Evolutionary conservation across 2,797 vertebrate genomes (phyloP).

Genomic region (Eulemur coronatus): DNA sequence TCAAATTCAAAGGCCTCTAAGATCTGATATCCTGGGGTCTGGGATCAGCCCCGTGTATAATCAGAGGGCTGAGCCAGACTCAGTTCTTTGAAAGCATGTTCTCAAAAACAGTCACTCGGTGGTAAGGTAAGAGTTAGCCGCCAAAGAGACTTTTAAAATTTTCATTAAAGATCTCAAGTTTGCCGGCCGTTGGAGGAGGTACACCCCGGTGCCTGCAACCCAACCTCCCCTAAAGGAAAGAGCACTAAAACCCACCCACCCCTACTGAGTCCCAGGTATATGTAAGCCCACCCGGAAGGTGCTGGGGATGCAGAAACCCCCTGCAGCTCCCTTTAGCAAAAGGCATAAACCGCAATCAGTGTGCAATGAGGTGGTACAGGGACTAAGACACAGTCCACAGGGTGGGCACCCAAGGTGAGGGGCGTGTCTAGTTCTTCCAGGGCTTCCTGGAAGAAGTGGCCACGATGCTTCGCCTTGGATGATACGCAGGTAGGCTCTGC

Average conservation of each 20-base stretch:
- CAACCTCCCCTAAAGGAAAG: background rate
- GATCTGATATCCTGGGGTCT: background rate
- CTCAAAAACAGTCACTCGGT: background rate
- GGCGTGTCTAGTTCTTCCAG: background rate
- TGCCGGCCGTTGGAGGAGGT: background rate
- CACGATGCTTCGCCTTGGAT: background rate
- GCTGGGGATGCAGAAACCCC: background rate
- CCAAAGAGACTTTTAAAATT: background rate
- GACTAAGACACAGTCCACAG: background rate
- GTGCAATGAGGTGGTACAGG: background rate
- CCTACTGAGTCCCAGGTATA: background rate
- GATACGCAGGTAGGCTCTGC: background rate
- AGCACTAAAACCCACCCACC: background rate
- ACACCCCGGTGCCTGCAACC: background rate
- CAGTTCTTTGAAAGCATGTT: background rate
- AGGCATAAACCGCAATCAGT: background rate
- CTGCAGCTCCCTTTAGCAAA: background rate
- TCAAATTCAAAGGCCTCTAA: background rate
- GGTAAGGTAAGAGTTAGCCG: background rate
- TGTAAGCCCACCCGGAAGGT: background rate
- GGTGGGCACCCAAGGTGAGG: background rate
- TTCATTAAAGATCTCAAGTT: background rate
- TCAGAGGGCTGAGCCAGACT: background rate
- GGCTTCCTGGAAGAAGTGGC: background rate
- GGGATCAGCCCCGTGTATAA: background rate